Conservation (phyloP, 2,113 vertebrate genomes). For the Antigone vipio region DNA sequence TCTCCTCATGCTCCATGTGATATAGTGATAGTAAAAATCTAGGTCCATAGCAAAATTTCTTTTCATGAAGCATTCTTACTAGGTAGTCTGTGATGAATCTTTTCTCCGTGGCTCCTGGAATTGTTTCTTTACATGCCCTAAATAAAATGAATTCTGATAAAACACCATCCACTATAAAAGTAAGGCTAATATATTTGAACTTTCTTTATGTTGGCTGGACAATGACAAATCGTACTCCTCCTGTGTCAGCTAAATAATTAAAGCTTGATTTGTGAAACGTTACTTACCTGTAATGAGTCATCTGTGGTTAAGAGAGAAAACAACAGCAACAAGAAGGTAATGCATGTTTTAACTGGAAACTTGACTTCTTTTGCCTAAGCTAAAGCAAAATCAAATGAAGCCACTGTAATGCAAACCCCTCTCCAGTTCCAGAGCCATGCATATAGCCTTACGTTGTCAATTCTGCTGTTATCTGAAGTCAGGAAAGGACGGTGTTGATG, state of each 20-base stretch:
- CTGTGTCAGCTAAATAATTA: background rate
- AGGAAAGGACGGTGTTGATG: background rate
- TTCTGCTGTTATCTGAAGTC: background rate
- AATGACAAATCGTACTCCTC: background rate
- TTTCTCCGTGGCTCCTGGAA: background rate
- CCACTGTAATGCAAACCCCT: background rate
- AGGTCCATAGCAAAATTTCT: background rate
- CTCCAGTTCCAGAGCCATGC: background rate
- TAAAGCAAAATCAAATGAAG: background rate
- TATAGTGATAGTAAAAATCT: background rate
- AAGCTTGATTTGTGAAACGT: background rate
- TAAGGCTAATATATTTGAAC: background rate
- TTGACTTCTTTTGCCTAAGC: background rate
- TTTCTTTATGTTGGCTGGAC: background rate
- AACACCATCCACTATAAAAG: background rate
- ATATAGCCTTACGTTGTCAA: background rate
- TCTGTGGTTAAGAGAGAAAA: background rate
- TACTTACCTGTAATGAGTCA: slow-evolving; percentile 1
- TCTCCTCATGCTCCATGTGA: background rate
- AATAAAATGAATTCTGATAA: background rate
- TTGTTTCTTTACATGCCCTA: background rate
- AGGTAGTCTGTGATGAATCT: background rate
- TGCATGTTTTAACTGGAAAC: background rate
- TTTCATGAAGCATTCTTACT: background rate
- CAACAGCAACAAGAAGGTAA: background rate